Percentiles rank a stretch among this genome's conserved stretches.
Conservation (phyloP, 2,113 vertebrate genomes). For the Sylvilagus bachmani region DNA sequence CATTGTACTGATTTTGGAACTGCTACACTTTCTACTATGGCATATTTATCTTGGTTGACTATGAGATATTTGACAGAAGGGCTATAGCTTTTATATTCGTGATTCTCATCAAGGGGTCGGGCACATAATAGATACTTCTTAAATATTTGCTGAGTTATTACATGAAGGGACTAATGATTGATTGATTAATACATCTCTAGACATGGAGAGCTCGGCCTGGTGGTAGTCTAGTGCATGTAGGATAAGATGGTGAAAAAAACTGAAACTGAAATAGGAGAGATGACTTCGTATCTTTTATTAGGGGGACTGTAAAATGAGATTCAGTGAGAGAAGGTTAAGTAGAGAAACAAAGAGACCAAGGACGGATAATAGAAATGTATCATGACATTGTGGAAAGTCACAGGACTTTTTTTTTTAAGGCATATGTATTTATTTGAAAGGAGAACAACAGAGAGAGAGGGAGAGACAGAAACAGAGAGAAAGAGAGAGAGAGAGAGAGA, state of each 20-base stretch:
- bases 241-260: not conserved
- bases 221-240: not conserved
- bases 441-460: no score
- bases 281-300: not conserved
- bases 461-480: no score
- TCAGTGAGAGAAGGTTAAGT: not conserved
- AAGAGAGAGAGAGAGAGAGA: no score
- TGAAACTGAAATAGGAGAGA: not conserved
- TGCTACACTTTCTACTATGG: not conserved
- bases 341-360: conserved; percentile 21
- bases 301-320: not conserved
- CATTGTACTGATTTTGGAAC: not conserved
- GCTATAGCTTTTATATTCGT: not conserved
- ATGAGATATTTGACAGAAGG: not conserved
- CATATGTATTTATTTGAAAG: no score
- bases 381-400: not conserved
- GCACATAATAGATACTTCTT: not conserved
- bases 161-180: not conserved
- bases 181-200: not conserved
- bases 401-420: not conserved
- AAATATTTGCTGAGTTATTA: conserved; percentile 8
- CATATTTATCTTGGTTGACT: not conserved
- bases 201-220: not conserved
- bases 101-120: not conserved
- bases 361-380: not conserved